Evolutionary conservation across 1,140 invertebrate species (phyloP).

Genomic region (Cyrtorhinus lividipennis): DNA sequence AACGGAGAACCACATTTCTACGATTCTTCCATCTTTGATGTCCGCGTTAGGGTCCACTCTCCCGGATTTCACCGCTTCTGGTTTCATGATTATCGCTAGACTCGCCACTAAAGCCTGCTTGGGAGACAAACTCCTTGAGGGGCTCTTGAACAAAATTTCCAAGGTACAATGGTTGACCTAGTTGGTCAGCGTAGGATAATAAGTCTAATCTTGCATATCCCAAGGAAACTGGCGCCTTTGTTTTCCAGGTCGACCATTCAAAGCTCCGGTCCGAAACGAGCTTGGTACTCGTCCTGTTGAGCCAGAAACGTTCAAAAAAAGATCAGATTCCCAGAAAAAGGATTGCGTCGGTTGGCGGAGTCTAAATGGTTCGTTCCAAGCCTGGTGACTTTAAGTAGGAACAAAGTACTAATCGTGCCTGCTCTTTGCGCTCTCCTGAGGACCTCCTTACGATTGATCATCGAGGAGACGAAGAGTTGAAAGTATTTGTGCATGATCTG

Average conservation of each 20-base stretch:
- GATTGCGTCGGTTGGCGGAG: constrained; percentile 35
- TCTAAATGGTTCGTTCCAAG: constrained; percentile 36
- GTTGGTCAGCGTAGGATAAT: neutral
- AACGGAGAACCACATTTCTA: constrained; percentile 50
- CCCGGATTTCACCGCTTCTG: constrained; percentile 51
- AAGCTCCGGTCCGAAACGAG: constrained; percentile 16
- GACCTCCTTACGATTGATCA: constrained; percentile 21
- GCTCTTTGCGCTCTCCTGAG: constrained; percentile 39
- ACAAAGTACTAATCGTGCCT: constrained; percentile 35
- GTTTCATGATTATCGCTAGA: constrained; percentile 46
- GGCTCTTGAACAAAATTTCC: constrained; percentile 44
- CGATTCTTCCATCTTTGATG: constrained; percentile 51
- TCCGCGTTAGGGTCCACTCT: constrained; percentile 49
- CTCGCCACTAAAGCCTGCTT: constrained; percentile 49
- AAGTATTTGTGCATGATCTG: constrained; percentile 31
- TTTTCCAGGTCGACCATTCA: constrained; percentile 15
- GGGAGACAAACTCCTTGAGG: constrained; percentile 40
- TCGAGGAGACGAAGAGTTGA: neutral
- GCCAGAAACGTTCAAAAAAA: constrained; percentile 15
- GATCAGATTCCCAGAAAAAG: constrained; percentile 32
- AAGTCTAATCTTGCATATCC: constrained; percentile 24
- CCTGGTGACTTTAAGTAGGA: constrained; percentile 34
- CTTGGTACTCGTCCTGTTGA: constrained; percentile 17
- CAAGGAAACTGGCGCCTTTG: neutral
- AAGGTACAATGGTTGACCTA: constrained; percentile 28